A percentile compares a stretch with the other conserved stretches of the same genome.
Evolutionary conservation across 2,797 vertebrate species (phyloP).

Genomic region (Gallirallus australis): DNA sequence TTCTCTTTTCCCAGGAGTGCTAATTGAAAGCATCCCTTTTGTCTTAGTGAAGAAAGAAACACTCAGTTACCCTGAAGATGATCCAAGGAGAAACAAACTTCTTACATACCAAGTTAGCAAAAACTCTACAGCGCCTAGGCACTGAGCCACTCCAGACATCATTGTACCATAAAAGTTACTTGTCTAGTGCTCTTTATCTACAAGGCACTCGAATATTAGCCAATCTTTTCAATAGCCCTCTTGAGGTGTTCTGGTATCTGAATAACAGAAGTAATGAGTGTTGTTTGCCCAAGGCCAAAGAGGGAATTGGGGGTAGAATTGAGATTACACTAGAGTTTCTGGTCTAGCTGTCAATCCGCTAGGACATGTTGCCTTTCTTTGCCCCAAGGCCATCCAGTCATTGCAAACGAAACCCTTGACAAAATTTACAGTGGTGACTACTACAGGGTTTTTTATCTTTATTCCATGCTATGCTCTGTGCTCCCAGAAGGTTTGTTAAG

Average conservation of each 20-base stretch:
- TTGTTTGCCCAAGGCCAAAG: conserved; percentile 53
- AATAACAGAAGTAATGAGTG: conserved; percentile 56
- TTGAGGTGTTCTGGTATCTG: conserved; percentile 29
- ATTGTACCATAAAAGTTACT: neutral
- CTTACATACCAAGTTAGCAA: neutral
- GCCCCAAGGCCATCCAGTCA: conserved; percentile 56
- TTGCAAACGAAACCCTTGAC: conserved; percentile 27
- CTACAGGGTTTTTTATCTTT: conserved; percentile 41
- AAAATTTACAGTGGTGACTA: conserved; percentile 29
- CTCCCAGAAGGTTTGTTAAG: neutral
- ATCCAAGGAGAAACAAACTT: neutral
- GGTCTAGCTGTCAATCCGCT: conserved; percentile 36
- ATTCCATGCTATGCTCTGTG: neutral
- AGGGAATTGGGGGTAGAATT: conserved; percentile 35
- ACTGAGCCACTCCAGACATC: neutral
- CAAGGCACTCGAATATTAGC: conserved; percentile 57
- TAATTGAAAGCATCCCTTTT: conserved; percentile 11
- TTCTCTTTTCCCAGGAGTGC: neutral
- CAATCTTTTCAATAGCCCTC: conserved; percentile 47
- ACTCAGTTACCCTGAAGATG: neutral
- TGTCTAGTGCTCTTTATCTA: conserved; percentile 32
- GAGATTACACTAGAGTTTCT: conserved; percentile 54
- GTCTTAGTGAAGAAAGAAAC: neutral
- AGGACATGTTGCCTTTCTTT: conserved; percentile 43
- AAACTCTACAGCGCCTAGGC: neutral